Base-by-base conservation (phyloP, 1,140 invertebrate species). In the Harlomillsia oculata region DNA sequence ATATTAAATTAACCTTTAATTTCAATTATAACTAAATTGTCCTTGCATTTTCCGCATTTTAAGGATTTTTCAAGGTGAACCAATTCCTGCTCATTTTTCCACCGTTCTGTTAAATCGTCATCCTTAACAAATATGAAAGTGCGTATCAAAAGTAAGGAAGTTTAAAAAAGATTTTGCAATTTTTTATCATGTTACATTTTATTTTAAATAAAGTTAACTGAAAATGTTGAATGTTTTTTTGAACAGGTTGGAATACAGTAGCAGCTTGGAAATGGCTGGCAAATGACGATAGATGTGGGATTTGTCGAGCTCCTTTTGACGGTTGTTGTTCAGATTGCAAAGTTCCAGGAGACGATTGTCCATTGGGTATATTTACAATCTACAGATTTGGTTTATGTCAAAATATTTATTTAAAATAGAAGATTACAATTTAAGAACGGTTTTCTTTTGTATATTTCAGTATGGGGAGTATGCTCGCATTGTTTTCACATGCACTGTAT, bases 401-500 rank as follows among this genome's bases (percentile, higher is more conserved):
- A 46, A 55, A 8, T 13, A 48, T 21, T 44, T 29, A n/a, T 40
- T 20, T 23, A 39, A 8, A 26, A 26, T 25, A 43, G 6, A 1
- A 1, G 51, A 23, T 26, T 25, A n/a, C 34, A 16, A 49, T 25
- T n/a, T n/a, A n/a, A n/a, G n/a, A n/a, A n/a, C n/a, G n/a, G 21
- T 20, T 32, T 3, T 20, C 16, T 20, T 32, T 3, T 20, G 29
- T 11, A 14, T 34, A 32, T 50, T 60, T 6, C 73, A 84, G 95
- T 97, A 59, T 97, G 94, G 92, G 95, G 96, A 58, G 83, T 92
- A 67, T 99, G 96, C 74, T 94, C 91, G 1, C 96, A 99, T 76
- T 97, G 94, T 75, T 99, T 99, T 72, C 96, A 99, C 71, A 97
- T 98, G 71, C 96, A 99, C 73, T 99, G 96, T 73, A 99, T 99